Percentiles rank a stretch among this genome's conserved stretches.
These are phyloP conservation scores for Drosophila macrospina DNA, from an alignment of 2,888 invertebrate genomes.

Conservation along the genomic window DNA sequence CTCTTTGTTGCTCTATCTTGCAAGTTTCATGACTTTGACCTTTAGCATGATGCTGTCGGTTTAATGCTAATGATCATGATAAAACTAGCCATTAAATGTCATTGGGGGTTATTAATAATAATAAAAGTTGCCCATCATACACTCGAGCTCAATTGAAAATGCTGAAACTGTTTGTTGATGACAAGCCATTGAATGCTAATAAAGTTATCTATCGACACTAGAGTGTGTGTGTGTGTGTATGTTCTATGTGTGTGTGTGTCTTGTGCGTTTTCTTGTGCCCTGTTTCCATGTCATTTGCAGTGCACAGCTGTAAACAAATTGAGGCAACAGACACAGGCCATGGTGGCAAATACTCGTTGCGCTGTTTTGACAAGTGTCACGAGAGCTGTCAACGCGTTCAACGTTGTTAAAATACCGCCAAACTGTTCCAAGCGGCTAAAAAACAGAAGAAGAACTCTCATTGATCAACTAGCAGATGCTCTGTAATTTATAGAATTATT, in stretches of 20 bases:
- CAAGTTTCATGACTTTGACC: conserved; percentile 66
- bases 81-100: conserved; percentile 59
- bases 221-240: not conserved
- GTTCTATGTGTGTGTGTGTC: conserved; percentile 2
- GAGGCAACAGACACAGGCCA: conserved; percentile 29
- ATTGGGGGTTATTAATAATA: conserved; percentile 53
- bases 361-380: conserved; percentile 77
- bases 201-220: conserved; percentile 60
- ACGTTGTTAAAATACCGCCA: conserved; percentile 50
- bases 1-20: not conserved
- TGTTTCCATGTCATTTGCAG: conserved; percentile 34
- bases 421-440: conserved; percentile 18
- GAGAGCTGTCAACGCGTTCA: conserved; percentile 68
- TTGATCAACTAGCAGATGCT: conserved; percentile 29
- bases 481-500: not conserved
- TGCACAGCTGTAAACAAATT: conserved; percentile 60
- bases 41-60: conserved; percentile 59
- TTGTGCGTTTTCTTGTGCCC: conserved; percentile 22
- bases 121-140: conserved; percentile 61
- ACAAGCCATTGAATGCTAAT: conserved; percentile 57
- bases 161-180: conserved; percentile 28
- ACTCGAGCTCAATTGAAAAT: conserved; percentile 54
- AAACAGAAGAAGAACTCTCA: not conserved
- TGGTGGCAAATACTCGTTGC: conserved; percentile 55
- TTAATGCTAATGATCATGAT: conserved; percentile 65